Conservation (phyloP, 2,888 invertebrate genomes). For the Thelaira solivaga region DNA sequence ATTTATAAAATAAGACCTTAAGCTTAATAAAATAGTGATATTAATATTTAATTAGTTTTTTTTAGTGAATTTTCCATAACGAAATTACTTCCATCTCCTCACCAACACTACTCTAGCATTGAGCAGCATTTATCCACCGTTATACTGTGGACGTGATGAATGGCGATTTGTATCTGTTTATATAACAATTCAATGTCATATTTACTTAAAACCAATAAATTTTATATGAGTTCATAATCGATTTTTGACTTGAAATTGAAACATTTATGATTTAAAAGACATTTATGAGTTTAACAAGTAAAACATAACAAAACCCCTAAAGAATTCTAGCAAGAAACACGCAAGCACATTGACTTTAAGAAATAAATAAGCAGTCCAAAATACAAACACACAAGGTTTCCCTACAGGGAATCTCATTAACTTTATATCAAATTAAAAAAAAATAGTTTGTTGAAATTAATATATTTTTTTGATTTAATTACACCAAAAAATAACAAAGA, state of each 20-base stretch:
- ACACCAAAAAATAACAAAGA: too few species aligned
- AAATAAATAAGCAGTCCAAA: too few species aligned
- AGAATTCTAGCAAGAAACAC: constrained; percentile 61
- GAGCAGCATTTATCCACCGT: neutral
- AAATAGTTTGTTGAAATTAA: too few species aligned
- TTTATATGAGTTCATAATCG: constrained; percentile 75
- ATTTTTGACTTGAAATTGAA: constrained; percentile 71
- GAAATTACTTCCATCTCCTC: neutral
- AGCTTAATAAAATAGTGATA: too few species aligned
- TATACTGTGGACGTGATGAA: neutral
- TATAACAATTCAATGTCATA: constrained; percentile 70
- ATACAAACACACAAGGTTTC: too few species aligned
- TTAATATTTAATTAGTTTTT: too few species aligned
- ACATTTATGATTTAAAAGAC: constrained; percentile 75
- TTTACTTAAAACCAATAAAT: constrained; percentile 74
- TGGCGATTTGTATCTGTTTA: neutral
- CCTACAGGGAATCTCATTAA: too few species aligned
- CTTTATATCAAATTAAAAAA: too few species aligned
- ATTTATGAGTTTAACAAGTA: constrained; percentile 71
- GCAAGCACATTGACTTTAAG: neutral
- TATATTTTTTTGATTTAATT: too few species aligned
- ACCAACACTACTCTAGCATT: neutral
- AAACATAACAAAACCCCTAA: constrained; percentile 67
- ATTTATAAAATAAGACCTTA: too few species aligned
- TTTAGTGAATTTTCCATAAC: too few species aligned